phyloP scores from a whole-genome alignment of 2,113 vertebrate species.

The Tetrax tetrax region DNA sequence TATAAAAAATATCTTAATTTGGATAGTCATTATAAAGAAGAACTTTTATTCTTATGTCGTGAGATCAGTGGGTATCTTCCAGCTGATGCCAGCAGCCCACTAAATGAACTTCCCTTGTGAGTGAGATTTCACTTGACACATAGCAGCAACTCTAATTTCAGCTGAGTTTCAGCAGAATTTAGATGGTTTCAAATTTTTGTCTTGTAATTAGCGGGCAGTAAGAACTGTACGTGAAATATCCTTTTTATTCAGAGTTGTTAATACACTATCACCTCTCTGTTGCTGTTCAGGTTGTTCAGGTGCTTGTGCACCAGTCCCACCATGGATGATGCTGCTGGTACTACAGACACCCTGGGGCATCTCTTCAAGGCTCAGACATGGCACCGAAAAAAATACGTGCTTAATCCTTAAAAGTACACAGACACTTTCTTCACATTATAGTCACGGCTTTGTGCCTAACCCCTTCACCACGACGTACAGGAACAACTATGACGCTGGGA shows the following conservation, averaged over 20 bases:
- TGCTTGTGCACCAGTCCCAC: background rate
- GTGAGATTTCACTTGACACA: background rate
- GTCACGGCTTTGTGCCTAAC: background rate
- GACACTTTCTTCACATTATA: background rate
- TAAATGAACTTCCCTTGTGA: background rate
- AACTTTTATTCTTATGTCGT: background rate
- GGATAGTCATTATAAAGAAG: background rate
- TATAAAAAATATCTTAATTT: background rate
- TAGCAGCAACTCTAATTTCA: background rate
- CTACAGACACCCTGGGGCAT: background rate
- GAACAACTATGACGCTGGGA: background rate
- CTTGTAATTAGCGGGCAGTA: background rate
- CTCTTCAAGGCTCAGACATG: background rate
- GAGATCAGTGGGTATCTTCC: background rate
- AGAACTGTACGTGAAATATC: background rate
- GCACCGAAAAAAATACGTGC: background rate
- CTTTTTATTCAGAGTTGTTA: background rate
- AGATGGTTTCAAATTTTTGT: background rate
- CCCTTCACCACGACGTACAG: background rate
- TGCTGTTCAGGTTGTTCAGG: background rate
- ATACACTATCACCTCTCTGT: background rate
- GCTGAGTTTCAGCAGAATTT: background rate
- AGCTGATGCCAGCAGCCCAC: background rate
- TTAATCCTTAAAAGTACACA: background rate
- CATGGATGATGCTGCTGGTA: rapidly evolving